These are phyloP conservation scores for Ramphastos sulfuratus DNA, from an alignment of 2,113 vertebrate genomes.

Conservation along the genomic window DNA sequence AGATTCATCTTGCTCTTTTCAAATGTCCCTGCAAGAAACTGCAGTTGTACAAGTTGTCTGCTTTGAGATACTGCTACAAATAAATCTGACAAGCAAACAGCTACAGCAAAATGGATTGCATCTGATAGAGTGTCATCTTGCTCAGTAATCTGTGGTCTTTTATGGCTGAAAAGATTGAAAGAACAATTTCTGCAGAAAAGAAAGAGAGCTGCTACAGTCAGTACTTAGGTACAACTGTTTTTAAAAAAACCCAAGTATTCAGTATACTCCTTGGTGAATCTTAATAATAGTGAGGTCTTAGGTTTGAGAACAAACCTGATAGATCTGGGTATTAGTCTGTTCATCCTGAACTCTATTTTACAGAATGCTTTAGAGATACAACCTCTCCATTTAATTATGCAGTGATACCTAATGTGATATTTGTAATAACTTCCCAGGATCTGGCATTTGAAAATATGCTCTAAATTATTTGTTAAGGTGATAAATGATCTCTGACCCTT, in stretches of 20 bases:
- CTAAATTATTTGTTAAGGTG: not conserved
- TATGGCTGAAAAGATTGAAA: not conserved
- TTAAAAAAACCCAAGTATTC: not conserved
- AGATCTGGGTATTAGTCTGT: not conserved
- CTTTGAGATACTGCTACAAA: slow-evolving; percentile 17
- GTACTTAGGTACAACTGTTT: not conserved
- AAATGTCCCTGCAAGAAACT: not conserved
- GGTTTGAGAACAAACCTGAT: not conserved
- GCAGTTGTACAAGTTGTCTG: not conserved
- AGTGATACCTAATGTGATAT: not conserved
- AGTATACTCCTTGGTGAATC: not conserved
- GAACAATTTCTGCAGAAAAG: not conserved
- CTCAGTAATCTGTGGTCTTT: not conserved
- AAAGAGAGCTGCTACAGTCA: not conserved
- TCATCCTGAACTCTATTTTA: not conserved
- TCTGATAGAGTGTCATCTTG: not conserved
- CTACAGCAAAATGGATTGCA: not conserved
- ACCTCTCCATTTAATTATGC: rapidly evolving
- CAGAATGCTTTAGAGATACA: not conserved
- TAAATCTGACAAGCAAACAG: slow-evolving; percentile 40
- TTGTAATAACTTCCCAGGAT: not conserved
- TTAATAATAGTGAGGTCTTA: rapidly evolving
- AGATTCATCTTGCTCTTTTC: slow-evolving; percentile 16
- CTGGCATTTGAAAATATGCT: not conserved
- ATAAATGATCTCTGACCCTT: not conserved